Evolutionary conservation across 2,113 vertebrate species (phyloP).

Genomic region (Semicossyphus pulcher): DNA sequence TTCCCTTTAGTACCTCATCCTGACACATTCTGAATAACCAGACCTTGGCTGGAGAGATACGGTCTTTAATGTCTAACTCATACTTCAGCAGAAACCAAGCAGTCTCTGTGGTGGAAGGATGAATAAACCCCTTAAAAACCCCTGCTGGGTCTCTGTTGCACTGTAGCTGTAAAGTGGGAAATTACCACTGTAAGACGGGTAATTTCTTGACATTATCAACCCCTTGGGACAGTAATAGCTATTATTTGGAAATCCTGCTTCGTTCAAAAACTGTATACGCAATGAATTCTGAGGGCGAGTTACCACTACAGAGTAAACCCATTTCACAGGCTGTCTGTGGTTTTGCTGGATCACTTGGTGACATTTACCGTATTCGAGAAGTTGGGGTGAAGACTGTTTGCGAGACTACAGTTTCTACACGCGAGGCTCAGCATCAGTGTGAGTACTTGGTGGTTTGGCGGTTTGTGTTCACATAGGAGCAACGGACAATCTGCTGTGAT

Average conservation of each 20-base stretch:
- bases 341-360: slow-evolving; percentile 3
- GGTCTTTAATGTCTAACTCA: slow-evolving; percentile 34
- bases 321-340: not conserved
- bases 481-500: too few relatives aligned
- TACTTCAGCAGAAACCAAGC: slow-evolving; percentile 14
- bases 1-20: slow-evolving; percentile 6
- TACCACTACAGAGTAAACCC: not conserved
- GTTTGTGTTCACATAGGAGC: too few relatives aligned
- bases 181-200: not conserved
- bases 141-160: not conserved
- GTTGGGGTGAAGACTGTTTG: too few relatives aligned
- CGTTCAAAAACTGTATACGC: not conserved
- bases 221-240: not conserved
- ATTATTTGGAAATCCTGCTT: not conserved
- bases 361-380: not conserved
- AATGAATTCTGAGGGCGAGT: not conserved
- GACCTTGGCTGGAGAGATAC: slow-evolving; percentile 27
- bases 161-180: not conserved
- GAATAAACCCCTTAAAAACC: slow-evolving; percentile 20
- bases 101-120: not conserved
- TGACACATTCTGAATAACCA: slow-evolving; percentile 23
- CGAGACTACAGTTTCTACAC: too few relatives aligned
- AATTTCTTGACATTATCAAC: slow-evolving; percentile 5
- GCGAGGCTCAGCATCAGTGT: too few relatives aligned
- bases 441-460: too few relatives aligned